Evolutionary conservation across 2,113 vertebrate genomes (phyloP).

Genomic region (Zosterops japonicus): DNA sequence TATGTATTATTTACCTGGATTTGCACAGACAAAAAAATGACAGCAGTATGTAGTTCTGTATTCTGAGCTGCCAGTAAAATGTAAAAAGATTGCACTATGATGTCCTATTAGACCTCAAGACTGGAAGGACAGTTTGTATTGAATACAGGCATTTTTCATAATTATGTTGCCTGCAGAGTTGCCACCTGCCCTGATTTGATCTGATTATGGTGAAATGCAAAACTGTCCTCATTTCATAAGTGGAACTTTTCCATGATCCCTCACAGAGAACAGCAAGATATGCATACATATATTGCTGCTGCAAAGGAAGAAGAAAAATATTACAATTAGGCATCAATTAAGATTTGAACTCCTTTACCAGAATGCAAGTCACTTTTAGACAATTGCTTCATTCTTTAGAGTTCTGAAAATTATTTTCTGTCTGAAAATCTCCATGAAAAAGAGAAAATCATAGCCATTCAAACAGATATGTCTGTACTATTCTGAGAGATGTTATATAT

Average conservation of each 20-base stretch:
- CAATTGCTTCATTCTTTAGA: neutral
- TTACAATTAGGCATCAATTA: neutral
- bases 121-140: constrained; percentile 59
- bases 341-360: neutral
- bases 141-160: constrained; percentile 70
- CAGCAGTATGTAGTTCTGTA: neutral
- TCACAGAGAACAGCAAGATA: neutral
- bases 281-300: neutral
- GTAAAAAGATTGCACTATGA: neutral
- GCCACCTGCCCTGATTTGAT: constrained; percentile 78
- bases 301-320: neutral
- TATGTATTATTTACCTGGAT: constrained; percentile 8
- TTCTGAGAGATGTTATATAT: neutral
- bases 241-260: constrained; percentile 40
- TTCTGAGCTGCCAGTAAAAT: constrained; percentile 36
- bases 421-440: neutral
- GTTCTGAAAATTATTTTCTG: neutral
- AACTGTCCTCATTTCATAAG: constrained; percentile 62
- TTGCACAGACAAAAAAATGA: neutral
- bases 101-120: constrained; percentile 53
- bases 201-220: constrained; percentile 74
- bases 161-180: constrained; percentile 75
- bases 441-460: neutral
- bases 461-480: neutral
- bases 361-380: neutral